A percentile compares a stretch with the other conserved stretches of the same genome.
Evolutionary conservation across 2,888 invertebrate genomes (phyloP).

Genomic region (Orchesella flavescens): DNA sequence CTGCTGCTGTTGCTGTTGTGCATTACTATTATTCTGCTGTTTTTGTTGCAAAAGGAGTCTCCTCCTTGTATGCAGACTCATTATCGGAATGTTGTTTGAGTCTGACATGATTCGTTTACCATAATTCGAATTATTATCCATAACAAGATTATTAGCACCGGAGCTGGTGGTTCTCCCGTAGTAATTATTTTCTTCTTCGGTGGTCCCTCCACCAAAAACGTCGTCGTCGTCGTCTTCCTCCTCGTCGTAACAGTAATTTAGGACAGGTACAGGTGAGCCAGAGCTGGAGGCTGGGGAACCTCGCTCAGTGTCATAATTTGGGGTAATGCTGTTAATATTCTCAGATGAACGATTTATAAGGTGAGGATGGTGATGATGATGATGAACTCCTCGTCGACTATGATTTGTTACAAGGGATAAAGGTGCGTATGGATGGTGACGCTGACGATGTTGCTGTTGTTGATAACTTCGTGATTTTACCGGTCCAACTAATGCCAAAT

Average conservation of each 20-base stretch:
- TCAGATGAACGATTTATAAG: too few relatives aligned
- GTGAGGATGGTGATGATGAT: neutral
- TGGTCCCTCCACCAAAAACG: conserved; percentile 24
- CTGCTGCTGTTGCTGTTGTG: conserved; percentile 11
- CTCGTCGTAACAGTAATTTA: conserved; percentile 35
- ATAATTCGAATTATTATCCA: conserved; percentile 44
- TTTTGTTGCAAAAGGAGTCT: neutral
- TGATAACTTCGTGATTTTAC: conserved; percentile 40
- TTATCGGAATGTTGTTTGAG: conserved; percentile 6
- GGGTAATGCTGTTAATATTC: neutral
- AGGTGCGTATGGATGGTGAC: conserved; percentile 44
- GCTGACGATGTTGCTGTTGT: conserved; percentile 24
- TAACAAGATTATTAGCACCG: conserved; percentile 6
- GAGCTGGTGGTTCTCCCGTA: neutral
- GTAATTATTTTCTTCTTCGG: neutral
- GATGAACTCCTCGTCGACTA: neutral
- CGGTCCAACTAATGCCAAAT: conserved; percentile 35
- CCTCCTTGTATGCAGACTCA: conserved; percentile 16
- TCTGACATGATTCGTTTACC: neutral
- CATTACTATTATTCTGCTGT: neutral
- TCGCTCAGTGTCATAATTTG: too few relatives aligned
- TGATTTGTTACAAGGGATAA: conserved; percentile 34
- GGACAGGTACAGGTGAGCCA: conserved; percentile 29
- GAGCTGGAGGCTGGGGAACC: neutral
- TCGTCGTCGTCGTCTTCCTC: conserved; percentile 49